These are phyloP conservation scores for Lutraria lutraria DNA, from an alignment of 2,888 invertebrate species.

Conservation along the genomic window DNA sequence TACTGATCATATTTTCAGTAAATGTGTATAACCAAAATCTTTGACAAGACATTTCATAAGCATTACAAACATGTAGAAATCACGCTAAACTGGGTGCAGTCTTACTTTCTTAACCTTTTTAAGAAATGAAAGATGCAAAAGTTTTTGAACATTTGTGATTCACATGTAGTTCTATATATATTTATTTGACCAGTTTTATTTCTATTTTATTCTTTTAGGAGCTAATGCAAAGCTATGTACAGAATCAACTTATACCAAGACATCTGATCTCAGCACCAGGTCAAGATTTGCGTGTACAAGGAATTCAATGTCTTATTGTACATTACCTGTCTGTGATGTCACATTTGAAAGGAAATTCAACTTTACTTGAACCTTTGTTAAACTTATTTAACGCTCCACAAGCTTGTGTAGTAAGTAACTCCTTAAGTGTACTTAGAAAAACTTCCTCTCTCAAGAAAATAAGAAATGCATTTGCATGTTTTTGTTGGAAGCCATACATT, in stretches of 20 bases:
- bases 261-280: conserved; percentile 53
- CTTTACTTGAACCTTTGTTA: conserved; percentile 70
- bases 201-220: not conserved
- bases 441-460: not conserved
- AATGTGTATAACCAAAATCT: too few species aligned
- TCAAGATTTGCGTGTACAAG: conserved; percentile 69
- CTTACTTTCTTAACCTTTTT: too few species aligned
- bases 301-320: conserved; percentile 69
- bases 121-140: too few species aligned
- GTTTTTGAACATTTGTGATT: too few species aligned
- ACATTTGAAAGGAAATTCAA: conserved; percentile 51
- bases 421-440: not conserved
- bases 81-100: too few species aligned
- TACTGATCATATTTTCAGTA: too few species aligned
- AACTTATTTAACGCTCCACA: conserved; percentile 41
- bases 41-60: too few species aligned
- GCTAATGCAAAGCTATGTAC: not conserved
- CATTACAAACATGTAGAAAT: too few species aligned
- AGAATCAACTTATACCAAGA: conserved; percentile 24
- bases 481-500: not conserved
- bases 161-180: too few species aligned
- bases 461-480: not conserved
- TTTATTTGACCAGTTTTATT: too few species aligned
- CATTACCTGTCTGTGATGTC: conserved; percentile 67
- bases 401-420: not conserved